Evolutionary conservation across 2,888 invertebrate species (phyloP).

Genomic region (Galerucella nymphaeae): DNA sequence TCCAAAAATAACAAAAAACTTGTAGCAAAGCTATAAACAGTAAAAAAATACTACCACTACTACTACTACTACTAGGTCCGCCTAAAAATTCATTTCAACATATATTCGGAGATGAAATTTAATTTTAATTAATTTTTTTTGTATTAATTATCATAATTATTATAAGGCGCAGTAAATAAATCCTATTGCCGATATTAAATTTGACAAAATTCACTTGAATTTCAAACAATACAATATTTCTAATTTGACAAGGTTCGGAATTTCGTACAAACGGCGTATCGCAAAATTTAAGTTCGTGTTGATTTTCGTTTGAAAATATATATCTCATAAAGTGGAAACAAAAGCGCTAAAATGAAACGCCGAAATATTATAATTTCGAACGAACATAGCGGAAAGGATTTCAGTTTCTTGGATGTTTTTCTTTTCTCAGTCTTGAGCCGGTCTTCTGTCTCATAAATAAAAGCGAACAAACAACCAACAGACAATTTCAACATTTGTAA

Average conservation of each 20-base stretch:
- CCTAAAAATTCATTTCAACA: too few species aligned
- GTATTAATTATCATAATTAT: neutral
- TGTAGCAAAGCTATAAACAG: constrained; percentile 11
- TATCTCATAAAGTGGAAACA: constrained; percentile 48
- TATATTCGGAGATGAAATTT: too few species aligned
- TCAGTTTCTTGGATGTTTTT: constrained; percentile 48
- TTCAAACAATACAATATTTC: constrained; percentile 10
- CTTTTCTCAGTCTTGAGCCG: constrained; percentile 28
- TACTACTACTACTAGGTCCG: too few species aligned
- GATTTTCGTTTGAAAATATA: constrained; percentile 46
- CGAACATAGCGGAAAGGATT: constrained; percentile 39
- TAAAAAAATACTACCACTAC: constrained; percentile 9
- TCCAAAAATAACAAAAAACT: constrained; percentile 13
- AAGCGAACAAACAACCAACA: constrained; percentile 54
- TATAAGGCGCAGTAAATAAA: neutral
- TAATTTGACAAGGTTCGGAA: constrained; percentile 11
- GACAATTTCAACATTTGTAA: constrained; percentile 60
- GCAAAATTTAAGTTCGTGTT: constrained; percentile 42
- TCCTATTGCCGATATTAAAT: constrained; percentile 1
- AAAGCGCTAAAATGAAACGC: constrained; percentile 45
- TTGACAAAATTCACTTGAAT: neutral
- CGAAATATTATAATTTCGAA: constrained; percentile 51
- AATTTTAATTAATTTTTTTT: neutral
- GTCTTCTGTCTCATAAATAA: constrained; percentile 47
- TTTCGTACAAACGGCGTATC: constrained; percentile 28